These are phyloP conservation scores for Diaphora mendica DNA, from an alignment of 2,888 invertebrate species.

Conservation along the genomic window DNA sequence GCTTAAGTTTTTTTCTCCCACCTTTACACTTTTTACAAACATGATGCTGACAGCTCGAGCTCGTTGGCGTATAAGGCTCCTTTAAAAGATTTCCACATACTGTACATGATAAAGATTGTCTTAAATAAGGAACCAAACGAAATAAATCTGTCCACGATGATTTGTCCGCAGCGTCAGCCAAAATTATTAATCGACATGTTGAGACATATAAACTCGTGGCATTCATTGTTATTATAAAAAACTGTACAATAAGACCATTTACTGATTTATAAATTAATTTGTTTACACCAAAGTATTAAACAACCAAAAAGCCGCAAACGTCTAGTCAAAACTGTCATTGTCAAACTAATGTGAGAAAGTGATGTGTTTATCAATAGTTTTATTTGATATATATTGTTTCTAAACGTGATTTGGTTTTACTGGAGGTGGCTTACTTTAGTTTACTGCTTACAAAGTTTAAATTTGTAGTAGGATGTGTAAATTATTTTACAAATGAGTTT, in stretches of 20 bases:
- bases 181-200: constrained; percentile 92
- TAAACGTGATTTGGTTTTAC: neutral
- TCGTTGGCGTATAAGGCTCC: constrained; percentile 93
- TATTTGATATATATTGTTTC: constrained; percentile 18
- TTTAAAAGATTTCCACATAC: constrained; percentile 94
- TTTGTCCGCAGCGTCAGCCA: constrained; percentile 90
- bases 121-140: constrained; percentile 93
- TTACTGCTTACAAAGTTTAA: neutral
- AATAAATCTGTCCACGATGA: constrained; percentile 93
- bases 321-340: constrained; percentile 57
- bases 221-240: constrained; percentile 88
- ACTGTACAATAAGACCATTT: constrained; percentile 60
- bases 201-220: constrained; percentile 93
- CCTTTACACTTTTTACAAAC: constrained; percentile 94
- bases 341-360: constrained; percentile 29
- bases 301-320: constrained; percentile 82
- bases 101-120: constrained; percentile 95
- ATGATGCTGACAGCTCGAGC: constrained; percentile 94
- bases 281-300: constrained; percentile 76
- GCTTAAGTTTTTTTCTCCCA: constrained; percentile 93
- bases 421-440: neutral
- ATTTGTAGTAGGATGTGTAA: neutral
- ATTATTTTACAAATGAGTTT: neutral
- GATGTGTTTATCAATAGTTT: constrained; percentile 13
- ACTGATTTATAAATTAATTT: constrained; percentile 65